Conservation (phyloP, 2,797 vertebrate species). For the Squalus acanthias region DNA sequence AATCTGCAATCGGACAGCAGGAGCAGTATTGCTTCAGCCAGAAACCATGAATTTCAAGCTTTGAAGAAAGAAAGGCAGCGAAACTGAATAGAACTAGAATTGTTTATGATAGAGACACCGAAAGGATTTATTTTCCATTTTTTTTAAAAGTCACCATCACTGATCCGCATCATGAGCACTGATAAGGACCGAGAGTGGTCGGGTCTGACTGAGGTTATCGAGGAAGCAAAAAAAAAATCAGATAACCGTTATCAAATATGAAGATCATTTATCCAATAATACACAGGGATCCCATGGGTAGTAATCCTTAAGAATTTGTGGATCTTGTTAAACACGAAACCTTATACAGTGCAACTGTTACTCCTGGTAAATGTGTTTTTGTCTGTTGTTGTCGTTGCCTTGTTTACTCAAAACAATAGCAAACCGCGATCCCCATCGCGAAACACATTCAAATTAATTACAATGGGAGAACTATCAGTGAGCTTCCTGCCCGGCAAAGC, state of each 20-base stretch:
- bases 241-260: background rate
- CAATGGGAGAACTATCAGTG: background rate
- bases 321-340: background rate
- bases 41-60: background rate
- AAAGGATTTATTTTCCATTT: background rate
- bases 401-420: background rate
- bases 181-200: background rate
- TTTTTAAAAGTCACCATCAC: background rate
- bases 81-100: background rate
- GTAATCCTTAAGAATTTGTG: background rate
- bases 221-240: background rate
- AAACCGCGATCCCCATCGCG: background rate
- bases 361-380: background rate
- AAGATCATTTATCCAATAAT: background rate
- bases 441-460: background rate
- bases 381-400: background rate
- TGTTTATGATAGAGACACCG: background rate
- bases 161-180: too few species aligned
- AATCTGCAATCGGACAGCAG: background rate
- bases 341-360: background rate
- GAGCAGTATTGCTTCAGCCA: background rate
- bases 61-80: background rate
- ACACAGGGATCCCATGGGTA: background rate
- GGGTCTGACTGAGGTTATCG: background rate
- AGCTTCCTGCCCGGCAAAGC: constrained; percentile 26